Evolutionary conservation across 2,888 invertebrate genomes (phyloP).

Genomic region (Tachina fera): DNA sequence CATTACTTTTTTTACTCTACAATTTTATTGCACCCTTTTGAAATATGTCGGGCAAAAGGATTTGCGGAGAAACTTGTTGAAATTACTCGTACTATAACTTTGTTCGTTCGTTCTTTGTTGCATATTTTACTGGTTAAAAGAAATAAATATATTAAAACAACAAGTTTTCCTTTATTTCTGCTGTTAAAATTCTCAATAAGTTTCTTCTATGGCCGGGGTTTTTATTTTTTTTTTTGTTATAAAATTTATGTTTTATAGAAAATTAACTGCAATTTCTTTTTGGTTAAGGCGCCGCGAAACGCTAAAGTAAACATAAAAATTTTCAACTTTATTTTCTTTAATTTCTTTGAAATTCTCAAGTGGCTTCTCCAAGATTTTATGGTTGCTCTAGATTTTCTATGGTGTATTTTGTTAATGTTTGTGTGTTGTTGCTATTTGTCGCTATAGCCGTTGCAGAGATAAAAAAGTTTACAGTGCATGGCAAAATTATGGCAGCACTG

Average conservation of each 20-base stretch:
- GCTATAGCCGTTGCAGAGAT: neutral
- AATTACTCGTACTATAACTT: conserved; percentile 53
- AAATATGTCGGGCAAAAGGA: neutral
- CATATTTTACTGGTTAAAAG: conserved; percentile 5
- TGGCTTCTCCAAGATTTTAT: conserved; percentile 64
- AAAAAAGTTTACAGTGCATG: too few species aligned
- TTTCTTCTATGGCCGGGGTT: conserved; percentile 34
- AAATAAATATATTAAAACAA: conserved; percentile 1
- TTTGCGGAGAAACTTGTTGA: conserved; percentile 58
- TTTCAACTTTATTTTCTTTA: conserved; percentile 62
- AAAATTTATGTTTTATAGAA: conserved; percentile 71
- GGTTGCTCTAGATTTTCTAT: conserved; percentile 63
- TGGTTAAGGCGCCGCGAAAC: conserved; percentile 1
- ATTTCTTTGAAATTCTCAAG: conserved; percentile 66
- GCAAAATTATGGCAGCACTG: too few species aligned
- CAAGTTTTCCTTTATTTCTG: conserved; percentile 41
- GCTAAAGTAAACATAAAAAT: conserved; percentile 39
- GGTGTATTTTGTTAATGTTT: conserved; percentile 22
- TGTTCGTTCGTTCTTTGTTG: conserved; percentile 40
- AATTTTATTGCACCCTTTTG: conserved; percentile 52
- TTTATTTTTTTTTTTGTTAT: conserved; percentile 42
- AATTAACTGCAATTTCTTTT: conserved; percentile 63
- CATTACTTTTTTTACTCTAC: conserved; percentile 21
- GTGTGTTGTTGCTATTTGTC: conserved; percentile 14
- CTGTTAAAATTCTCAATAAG: conserved; percentile 44